Evolutionary conservation across 1,140 invertebrate genomes (phyloP), one percentile per base, ranked within the genome.

Genomic region (Pectinophora gossypiella): DNA sequence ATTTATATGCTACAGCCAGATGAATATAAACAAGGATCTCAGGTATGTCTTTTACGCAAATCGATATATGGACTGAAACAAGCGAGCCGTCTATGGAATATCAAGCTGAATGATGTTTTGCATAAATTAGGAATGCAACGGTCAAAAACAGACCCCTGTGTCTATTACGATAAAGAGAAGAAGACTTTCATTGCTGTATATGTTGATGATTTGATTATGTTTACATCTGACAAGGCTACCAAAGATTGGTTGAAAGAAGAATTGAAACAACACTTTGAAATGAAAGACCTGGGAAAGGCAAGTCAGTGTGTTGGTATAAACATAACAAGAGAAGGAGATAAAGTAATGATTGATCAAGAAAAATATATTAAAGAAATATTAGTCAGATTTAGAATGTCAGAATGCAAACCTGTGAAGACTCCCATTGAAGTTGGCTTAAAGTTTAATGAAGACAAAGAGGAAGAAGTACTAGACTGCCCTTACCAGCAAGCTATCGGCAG

Each of bases 1-100:
- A 61, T 84, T 12, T 84, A 65, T 54, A 76, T 85, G 61, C 38
- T 62, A 54, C 46, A 71, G 45, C 85, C 87, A 38, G 60, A 64
- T 40, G 64, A 61, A 15, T 20, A 45, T 55, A 32, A 38, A 38
- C n/a, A 13, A n/a, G 9, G 22, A 46, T 23, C 40, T 50, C 35
- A 47, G 35, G 22, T 60, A 18, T 55, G 48, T 54, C 57, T 55
- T 45, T 48, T 64, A 5, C 59, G 59, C 22, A 51, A 43, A 43
- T 3, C 48, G n/a, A 40, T 61, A 20, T 70, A 56, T 56, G 53
- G 48, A 1, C 27, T 67, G 13, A 56, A 61, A 32, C 58, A 61
- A 43, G 23, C 52, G 0, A 49, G 57, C 6, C 19, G 36, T 15
- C 48, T 44, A 10, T 68, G 58, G 64, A 50, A 50, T 21, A 7